These are phyloP conservation scores for Sympetrum striolatum DNA, from an alignment of 2,888 invertebrate species.

Conservation along the genomic window DNA sequence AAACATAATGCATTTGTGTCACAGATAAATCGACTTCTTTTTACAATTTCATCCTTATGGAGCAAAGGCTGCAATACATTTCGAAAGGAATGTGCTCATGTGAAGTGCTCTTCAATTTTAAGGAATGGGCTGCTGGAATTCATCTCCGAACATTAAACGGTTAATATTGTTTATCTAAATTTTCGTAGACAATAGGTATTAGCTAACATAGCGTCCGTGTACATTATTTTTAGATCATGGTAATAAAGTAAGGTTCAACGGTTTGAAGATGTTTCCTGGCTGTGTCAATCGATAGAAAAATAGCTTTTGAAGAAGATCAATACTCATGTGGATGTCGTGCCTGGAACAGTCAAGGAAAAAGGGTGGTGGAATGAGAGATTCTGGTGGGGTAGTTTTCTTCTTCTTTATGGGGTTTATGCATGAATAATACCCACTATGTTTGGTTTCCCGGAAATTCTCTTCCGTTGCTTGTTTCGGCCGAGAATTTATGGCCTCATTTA, in stretches of 20 bases:
- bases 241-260: neutral
- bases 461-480: neutral
- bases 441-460: neutral
- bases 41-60: no score
- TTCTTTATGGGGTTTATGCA: slow-evolving; percentile 42
- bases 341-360: slow-evolving; percentile 26
- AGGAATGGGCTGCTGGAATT: neutral
- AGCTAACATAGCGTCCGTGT: neutral
- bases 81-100: slow-evolving; percentile 1
- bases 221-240: neutral
- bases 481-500: neutral
- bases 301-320: slow-evolving; percentile 29
- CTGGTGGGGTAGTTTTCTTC: slow-evolving; percentile 36
- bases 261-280: neutral
- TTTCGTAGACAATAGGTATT: neutral
- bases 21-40: no score
- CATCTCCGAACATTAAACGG: neutral
- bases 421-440: slow-evolving; percentile 9
- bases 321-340: slow-evolving; percentile 29
- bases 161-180: neutral
- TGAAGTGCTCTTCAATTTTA: neutral
- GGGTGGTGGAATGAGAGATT: slow-evolving; percentile 28
- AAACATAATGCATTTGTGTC: no score
- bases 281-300: slow-evolving; percentile 22
- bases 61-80: neutral